Percentiles rank a stretch among this genome's conserved stretches.
Conservation (phyloP, 2,888 invertebrate species). For the Suillia variegata region DNA sequence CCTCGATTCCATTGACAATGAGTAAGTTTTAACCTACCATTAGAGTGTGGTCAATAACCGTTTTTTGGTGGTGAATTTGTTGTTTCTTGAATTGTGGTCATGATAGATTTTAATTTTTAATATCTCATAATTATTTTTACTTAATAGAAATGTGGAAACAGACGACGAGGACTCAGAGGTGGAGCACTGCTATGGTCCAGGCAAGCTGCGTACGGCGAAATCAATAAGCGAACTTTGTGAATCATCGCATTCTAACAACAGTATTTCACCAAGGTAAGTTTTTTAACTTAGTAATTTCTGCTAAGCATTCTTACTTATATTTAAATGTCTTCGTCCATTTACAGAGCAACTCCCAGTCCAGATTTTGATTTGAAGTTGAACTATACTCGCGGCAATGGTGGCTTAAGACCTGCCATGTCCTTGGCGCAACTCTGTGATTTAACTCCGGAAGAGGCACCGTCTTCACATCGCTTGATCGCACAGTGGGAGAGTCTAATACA, state of each 20-base stretch:
- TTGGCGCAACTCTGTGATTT: constrained; percentile 73
- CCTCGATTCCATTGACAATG: constrained; percentile 67
- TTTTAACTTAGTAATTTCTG: too few species aligned
- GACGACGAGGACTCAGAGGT: constrained; percentile 69
- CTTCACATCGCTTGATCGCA: constrained; percentile 74
- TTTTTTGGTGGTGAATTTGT: not conserved
- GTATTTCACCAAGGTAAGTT: constrained; percentile 43
- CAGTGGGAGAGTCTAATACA: constrained; percentile 83
- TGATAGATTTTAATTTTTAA: too few species aligned
- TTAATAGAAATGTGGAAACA: constrained; percentile 55
- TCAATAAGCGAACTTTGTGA: constrained; percentile 73
- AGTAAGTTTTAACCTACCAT: constrained; percentile 61
- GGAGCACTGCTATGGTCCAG: constrained; percentile 67
- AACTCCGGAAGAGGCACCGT: constrained; percentile 71
- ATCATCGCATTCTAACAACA: constrained; percentile 57
- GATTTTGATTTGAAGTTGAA: constrained; percentile 35
- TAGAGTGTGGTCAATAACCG: not conserved
- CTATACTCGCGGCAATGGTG: constrained; percentile 34
- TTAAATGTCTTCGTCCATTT: too few species aligned
- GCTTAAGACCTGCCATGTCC: constrained; percentile 71
- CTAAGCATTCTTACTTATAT: too few species aligned
- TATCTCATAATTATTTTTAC: constrained; percentile 9
- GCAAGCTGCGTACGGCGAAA: constrained; percentile 69
- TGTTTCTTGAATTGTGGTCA: too few species aligned
- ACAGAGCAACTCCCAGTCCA: constrained; percentile 49